Percentiles rank a stretch among this genome's conserved stretches.
These are phyloP conservation scores for Ctenodactylus gundi DNA, from an alignment of 2,113 vertebrate genomes.

Conservation along the genomic window DNA sequence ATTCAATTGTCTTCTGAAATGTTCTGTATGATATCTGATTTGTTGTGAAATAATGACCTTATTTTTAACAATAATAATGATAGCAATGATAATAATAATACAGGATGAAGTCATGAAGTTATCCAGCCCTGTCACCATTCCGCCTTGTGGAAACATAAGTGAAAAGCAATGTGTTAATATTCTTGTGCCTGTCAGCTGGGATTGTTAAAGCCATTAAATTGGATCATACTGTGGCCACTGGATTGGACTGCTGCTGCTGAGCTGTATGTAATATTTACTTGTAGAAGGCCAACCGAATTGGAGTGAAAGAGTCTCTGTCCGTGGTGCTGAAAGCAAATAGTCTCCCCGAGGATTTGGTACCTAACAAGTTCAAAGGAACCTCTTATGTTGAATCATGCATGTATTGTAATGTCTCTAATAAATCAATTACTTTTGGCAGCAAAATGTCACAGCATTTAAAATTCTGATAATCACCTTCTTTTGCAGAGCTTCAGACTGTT, in stretches of 20 bases:
- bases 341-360: slow-evolving; percentile 79
- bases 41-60: slow-evolving; percentile 25
- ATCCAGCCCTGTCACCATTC: slow-evolving; percentile 58
- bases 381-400: slow-evolving; percentile 81
- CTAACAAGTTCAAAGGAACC: slow-evolving; percentile 83
- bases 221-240: slow-evolving; percentile 82
- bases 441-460: slow-evolving; percentile 84
- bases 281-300: slow-evolving; percentile 78
- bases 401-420: slow-evolving; percentile 86
- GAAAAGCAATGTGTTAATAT: slow-evolving; percentile 84
- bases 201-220: slow-evolving; percentile 86
- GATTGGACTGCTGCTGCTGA: slow-evolving; percentile 77
- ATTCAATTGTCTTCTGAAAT: background rate
- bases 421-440: slow-evolving; percentile 88
- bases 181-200: slow-evolving; percentile 78
- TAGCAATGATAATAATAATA: slow-evolving; percentile 20
- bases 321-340: slow-evolving; percentile 78
- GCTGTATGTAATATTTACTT: slow-evolving; percentile 84
- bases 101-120: slow-evolving; percentile 54
- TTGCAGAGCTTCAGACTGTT: slow-evolving; percentile 76
- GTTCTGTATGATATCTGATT: background rate
- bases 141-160: slow-evolving; percentile 77
- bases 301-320: slow-evolving; percentile 75
- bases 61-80: slow-evolving; percentile 59
- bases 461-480: slow-evolving; percentile 84